Evolutionary conservation across 2,113 vertebrate species (phyloP).

Genomic region (Tachysurus vachellii): DNA sequence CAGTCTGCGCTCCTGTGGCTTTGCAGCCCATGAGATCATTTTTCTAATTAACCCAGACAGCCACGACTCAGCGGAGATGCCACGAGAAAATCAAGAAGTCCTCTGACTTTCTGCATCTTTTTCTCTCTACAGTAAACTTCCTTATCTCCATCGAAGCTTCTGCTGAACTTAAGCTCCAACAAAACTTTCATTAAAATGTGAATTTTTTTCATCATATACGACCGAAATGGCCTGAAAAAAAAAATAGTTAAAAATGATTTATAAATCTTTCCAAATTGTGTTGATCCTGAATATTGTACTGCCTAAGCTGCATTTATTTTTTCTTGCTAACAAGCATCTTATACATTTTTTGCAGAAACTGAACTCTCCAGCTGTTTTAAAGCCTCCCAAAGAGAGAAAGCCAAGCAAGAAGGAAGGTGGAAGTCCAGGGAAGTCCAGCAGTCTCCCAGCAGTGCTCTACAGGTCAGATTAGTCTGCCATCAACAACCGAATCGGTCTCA

Average conservation of each 20-base stretch:
- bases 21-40: slow-evolving; percentile 84
- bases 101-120: slow-evolving; percentile 42
- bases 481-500: neutral
- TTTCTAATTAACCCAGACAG: slow-evolving; percentile 92
- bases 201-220: neutral
- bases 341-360: slow-evolving; percentile 77
- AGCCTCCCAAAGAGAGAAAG: slow-evolving; percentile 94
- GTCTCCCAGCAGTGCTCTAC: slow-evolving; percentile 90
- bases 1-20: slow-evolving; percentile 69
- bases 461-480: slow-evolving; percentile 74
- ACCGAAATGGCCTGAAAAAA: neutral
- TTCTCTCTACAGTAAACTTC: slow-evolving; percentile 31
- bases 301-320: neutral
- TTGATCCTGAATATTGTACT: neutral
- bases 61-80: slow-evolving; percentile 69
- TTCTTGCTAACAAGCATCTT: neutral
- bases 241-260: neutral
- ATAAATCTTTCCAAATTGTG: neutral
- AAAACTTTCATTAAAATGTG: neutral
- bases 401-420: slow-evolving; percentile 97
- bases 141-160: neutral
- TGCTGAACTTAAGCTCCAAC: neutral
- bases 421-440: slow-evolving; percentile 81
- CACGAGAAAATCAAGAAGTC: slow-evolving; percentile 52
- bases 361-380: slow-evolving; percentile 87